phyloP scores from a whole-genome alignment of 2,113 vertebrate genomes.

The Accipiter virgatus region DNA sequence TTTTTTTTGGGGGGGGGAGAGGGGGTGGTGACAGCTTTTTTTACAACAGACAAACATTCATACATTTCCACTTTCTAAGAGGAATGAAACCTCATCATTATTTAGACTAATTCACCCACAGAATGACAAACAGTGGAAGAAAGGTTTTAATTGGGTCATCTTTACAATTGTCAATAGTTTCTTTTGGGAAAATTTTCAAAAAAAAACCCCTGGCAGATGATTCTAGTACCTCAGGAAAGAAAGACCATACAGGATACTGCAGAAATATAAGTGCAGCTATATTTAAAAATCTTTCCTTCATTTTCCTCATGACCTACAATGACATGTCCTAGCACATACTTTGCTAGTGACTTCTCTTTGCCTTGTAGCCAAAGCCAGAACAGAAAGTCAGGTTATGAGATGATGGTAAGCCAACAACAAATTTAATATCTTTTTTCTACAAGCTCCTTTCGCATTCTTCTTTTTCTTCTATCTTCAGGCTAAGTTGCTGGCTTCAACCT shows the following conservation, averaged over 20 bases:
- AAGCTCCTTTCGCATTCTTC: background rate
- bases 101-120: background rate
- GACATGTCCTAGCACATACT: background rate
- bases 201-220: background rate
- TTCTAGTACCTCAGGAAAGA: background rate
- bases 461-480: background rate
- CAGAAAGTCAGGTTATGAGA: background rate
- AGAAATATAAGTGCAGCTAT: background rate
- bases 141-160: background rate
- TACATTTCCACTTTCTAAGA: background rate
- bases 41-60: background rate
- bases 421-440: background rate
- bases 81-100: background rate
- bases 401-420: background rate
- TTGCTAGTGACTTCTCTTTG: background rate
- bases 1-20: background rate
- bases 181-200: background rate
- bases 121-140: background rate
- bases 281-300: background rate
- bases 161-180: background rate
- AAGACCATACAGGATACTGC: background rate
- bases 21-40: background rate
- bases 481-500: background rate
- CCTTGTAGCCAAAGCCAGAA: background rate
- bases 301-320: background rate